Evolutionary conservation across 2,888 invertebrate genomes (phyloP), one percentile per base, ranked within the genome.

Genomic region (Operophtera brumata): DNA sequence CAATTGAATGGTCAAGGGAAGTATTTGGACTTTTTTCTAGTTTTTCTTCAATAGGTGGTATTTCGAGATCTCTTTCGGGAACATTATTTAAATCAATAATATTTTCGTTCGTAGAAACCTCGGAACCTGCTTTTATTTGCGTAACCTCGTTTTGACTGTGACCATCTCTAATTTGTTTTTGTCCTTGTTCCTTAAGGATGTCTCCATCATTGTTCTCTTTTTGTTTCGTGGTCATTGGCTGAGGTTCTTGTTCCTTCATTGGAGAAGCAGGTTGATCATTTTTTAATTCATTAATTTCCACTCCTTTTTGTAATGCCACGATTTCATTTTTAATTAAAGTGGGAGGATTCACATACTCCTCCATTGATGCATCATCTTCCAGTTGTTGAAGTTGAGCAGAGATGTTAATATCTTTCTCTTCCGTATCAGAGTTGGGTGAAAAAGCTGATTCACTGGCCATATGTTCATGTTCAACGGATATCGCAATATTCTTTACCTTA

Each of bases 391-490:
- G 44, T 57, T 26, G 49, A 25, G 20, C 64, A 56, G 44, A 57
- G 50, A 57, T 61, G 56, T 50, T 59, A 11, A 42, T 26, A 43
- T 45, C 46, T 55, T 47, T 52, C 9, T 62, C 50, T n/a, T 47
- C 40, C 47, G 55, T 44, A n/a, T 50, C 41, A 55, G 41, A 45
- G 42, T 40, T 42, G 0, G 54, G 46, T 10, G 41, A 46, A 46
- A 50, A 50, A 20, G 36, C 41, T 30, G 45, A 35, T 41, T 13
- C 25, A 20, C 4, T 20, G 5, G 9, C 6, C 8, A 13, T n/a
- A 6, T 20, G n/a, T 28, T 48, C 30, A 26, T 37, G 32, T 26
- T 26, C 30, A 12, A 39, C 12, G 6, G 26, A n/a, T 1, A 42
- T 34, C 10, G 42, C 30, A 42, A 42, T 35, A 28, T 42, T 5